Evolutionary conservation across 2,888 invertebrate genomes (phyloP).

Genomic region (Lathronympha strigana): DNA sequence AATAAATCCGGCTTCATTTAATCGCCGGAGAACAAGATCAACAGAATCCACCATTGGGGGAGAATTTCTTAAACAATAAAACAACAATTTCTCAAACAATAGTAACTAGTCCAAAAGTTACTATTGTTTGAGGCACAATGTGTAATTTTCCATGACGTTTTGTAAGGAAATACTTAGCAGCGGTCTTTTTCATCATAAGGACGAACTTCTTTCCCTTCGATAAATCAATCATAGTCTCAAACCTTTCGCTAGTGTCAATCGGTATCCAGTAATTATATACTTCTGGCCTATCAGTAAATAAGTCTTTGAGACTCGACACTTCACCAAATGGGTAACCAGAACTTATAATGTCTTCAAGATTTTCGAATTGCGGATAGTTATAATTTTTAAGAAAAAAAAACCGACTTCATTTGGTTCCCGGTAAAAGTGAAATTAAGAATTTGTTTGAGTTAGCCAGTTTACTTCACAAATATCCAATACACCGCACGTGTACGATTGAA

Average conservation of each 20-base stretch:
- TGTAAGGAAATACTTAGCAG: constrained; percentile 52
- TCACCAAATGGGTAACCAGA: constrained; percentile 67
- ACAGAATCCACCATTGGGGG: constrained; percentile 60
- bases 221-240: constrained; percentile 54
- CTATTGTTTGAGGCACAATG: constrained; percentile 58
- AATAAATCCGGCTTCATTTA: constrained; percentile 62
- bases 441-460: too few species aligned
- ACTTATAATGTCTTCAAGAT: constrained; percentile 62
- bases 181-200: constrained; percentile 61
- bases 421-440: too few species aligned
- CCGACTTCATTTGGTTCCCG: too few species aligned
- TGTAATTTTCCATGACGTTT: constrained; percentile 55
- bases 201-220: constrained; percentile 63
- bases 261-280: constrained; percentile 62
- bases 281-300: constrained; percentile 59
- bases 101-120: constrained; percentile 59
- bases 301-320: constrained; percentile 64
- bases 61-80: constrained; percentile 70
- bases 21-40: constrained; percentile 55
- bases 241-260: constrained; percentile 54
- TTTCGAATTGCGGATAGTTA: constrained; percentile 57
- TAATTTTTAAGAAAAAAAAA: too few species aligned
- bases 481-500: too few species aligned
- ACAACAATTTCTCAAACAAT: constrained; percentile 69
- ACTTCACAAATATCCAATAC: too few species aligned